Evolutionary conservation across 2,113 vertebrate genomes (phyloP).

Genomic region (Ornithorhynchus anatinus): DNA sequence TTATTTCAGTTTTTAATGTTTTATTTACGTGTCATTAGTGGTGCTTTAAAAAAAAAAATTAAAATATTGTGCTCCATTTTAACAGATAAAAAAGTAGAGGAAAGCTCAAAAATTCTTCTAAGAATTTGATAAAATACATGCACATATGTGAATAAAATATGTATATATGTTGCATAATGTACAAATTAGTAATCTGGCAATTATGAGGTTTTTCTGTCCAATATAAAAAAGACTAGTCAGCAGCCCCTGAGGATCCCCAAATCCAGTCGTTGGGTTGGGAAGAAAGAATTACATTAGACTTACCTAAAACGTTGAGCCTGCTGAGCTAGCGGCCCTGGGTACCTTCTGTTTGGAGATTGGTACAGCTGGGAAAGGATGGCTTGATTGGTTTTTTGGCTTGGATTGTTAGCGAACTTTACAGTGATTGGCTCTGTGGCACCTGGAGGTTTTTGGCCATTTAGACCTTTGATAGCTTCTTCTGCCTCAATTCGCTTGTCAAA

Average conservation of each 20-base stretch:
- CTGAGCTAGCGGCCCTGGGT: conserved; percentile 95
- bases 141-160: too few relatives aligned
- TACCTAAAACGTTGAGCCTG: conserved; percentile 99
- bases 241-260: neutral
- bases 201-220: too few relatives aligned
- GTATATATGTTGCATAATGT: too few relatives aligned
- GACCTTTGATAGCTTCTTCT: conserved; percentile 98
- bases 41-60: too few relatives aligned
- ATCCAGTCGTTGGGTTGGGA: conserved; percentile 2
- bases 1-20: neutral
- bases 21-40: too few relatives aligned
- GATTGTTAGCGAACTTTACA: conserved; percentile 99
- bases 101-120: too few relatives aligned
- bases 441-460: conserved; percentile 97
- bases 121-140: too few relatives aligned
- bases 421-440: conserved; percentile 95
- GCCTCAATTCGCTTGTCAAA: conserved; percentile 97
- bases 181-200: too few relatives aligned
- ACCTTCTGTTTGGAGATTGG: conserved; percentile 97
- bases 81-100: too few relatives aligned
- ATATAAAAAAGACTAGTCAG: neutral
- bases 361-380: conserved; percentile 97
- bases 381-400: conserved; percentile 98
- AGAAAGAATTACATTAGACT: conserved; percentile 48
- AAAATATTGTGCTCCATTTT: too few relatives aligned